These are phyloP conservation scores for Nesogale talazaci DNA, from an alignment of 2,113 vertebrate genomes.

Conservation along the genomic window DNA sequence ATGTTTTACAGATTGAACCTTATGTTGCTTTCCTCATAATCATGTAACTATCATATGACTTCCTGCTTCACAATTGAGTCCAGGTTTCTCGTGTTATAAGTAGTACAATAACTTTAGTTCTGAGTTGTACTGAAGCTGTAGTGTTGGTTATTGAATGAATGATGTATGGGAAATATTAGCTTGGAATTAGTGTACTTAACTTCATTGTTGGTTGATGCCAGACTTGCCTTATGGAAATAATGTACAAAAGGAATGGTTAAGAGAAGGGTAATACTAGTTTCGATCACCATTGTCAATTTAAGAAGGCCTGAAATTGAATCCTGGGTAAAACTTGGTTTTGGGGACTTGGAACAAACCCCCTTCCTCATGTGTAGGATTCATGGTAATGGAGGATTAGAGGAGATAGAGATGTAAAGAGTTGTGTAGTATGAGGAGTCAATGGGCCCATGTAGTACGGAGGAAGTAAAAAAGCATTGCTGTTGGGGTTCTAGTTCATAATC, in stretches of 20 bases:
- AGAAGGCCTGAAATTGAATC: constrained; percentile 38
- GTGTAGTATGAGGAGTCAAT: not conserved
- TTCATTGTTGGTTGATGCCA: constrained; percentile 1
- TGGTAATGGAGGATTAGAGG: not conserved
- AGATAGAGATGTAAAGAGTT: not conserved
- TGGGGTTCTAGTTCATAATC: too few species aligned
- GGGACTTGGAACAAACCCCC: constrained; percentile 15
- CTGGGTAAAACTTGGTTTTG: not conserved
- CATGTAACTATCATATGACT: not conserved
- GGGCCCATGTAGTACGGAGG: not conserved
- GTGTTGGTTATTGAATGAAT: not conserved
- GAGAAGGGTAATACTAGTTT: not conserved
- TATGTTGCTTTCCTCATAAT: not conserved
- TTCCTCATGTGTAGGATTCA: not conserved
- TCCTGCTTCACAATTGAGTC: not conserved
- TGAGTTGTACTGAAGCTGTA: not conserved
- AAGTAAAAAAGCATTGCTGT: too few species aligned
- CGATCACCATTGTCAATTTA: not conserved
- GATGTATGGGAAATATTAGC: constrained; percentile 2
- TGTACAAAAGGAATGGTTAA: constrained; percentile 1
- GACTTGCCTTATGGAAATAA: not conserved
- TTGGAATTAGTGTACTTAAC: constrained; percentile 41
- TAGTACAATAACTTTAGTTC: not conserved
- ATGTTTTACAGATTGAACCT: not conserved
- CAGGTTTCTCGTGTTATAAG: not conserved